Percentiles rank a stretch among this genome's conserved stretches.
These are phyloP conservation scores for Leucoma salicis DNA, from an alignment of 2,888 invertebrate genomes.

Conservation along the genomic window DNA sequence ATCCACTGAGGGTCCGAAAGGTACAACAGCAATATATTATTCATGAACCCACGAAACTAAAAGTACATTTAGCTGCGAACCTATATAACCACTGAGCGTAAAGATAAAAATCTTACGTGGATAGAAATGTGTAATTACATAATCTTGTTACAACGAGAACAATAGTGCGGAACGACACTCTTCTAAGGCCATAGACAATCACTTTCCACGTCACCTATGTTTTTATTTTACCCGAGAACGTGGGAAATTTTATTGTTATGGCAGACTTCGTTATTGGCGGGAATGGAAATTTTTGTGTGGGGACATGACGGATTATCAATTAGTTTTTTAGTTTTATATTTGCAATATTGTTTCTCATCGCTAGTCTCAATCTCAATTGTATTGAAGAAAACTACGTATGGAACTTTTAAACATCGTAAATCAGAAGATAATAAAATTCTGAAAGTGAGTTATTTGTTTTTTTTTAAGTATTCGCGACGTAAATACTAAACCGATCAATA, in stretches of 20 bases:
- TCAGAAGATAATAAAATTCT: no score
- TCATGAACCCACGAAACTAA: conserved; percentile 6
- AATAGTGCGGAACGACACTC: conserved; percentile 35
- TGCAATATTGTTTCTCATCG: no score
- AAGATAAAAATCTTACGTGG: conserved; percentile 30
- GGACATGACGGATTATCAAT: neutral
- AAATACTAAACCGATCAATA: no score
- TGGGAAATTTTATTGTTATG: conserved; percentile 43
- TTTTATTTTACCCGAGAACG: conserved; percentile 37
- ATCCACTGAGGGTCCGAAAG: conserved; percentile 19
- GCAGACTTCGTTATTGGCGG: conserved; percentile 36
- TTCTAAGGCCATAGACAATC: conserved; percentile 34
- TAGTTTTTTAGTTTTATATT: neutral
- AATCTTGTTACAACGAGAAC: conserved; percentile 33
- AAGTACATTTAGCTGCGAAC: neutral
- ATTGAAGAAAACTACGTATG: no score
- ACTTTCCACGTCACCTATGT: conserved; percentile 39
- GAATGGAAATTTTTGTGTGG: conserved; percentile 19
- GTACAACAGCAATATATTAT: conserved; percentile 7
- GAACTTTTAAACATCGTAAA: no score
- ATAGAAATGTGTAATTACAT: conserved; percentile 33
- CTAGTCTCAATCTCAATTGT: no score
- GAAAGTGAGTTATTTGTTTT: no score
- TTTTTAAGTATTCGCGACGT: no score
- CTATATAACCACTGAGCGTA: conserved; percentile 9